Conservation (phyloP, 1,140 invertebrate genomes). For the Diorhabda elongata region DNA sequence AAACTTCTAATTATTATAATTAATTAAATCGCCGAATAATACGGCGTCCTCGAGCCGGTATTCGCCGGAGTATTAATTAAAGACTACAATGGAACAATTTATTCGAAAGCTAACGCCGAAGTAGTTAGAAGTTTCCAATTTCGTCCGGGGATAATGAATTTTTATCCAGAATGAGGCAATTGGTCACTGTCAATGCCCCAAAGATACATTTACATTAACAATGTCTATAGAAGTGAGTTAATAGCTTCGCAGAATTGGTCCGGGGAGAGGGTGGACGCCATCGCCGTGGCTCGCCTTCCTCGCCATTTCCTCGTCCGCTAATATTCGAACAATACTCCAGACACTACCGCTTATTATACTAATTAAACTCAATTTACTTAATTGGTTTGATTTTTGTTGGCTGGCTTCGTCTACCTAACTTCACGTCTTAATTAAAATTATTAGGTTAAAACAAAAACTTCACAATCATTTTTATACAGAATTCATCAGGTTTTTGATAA, state of each 20-base stretch:
- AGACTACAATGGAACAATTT: constrained; percentile 44
- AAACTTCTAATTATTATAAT: constrained; percentile 32
- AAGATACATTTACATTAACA: constrained; percentile 47
- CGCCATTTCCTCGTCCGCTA: constrained; percentile 28
- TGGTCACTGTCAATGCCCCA: constrained; percentile 47
- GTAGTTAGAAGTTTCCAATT: constrained; percentile 43
- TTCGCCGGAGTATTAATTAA: constrained; percentile 39
- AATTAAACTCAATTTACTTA: not conserved
- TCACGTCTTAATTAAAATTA: constrained; percentile 28
- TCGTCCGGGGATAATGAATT: constrained; percentile 45
- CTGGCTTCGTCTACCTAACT: not conserved
- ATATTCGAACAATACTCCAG: constrained; percentile 27
- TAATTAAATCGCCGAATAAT: constrained; percentile 35
- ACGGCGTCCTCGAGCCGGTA: constrained; percentile 34
- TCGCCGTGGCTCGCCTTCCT: constrained; percentile 18
- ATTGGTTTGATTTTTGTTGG: not conserved
- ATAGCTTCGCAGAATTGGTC: constrained; percentile 40
- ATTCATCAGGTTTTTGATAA: too few species aligned
- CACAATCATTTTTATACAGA: too few species aligned
- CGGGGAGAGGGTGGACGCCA: not conserved
- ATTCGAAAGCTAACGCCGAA: constrained; percentile 34
- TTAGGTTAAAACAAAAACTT: not conserved
- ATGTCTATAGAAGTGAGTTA: constrained; percentile 45
- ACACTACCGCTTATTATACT: constrained; percentile 26
- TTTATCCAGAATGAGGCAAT: constrained; percentile 46